These are phyloP conservation scores for Sturmia bella DNA, from an alignment of 2,888 invertebrate genomes.

Conservation along the genomic window DNA sequence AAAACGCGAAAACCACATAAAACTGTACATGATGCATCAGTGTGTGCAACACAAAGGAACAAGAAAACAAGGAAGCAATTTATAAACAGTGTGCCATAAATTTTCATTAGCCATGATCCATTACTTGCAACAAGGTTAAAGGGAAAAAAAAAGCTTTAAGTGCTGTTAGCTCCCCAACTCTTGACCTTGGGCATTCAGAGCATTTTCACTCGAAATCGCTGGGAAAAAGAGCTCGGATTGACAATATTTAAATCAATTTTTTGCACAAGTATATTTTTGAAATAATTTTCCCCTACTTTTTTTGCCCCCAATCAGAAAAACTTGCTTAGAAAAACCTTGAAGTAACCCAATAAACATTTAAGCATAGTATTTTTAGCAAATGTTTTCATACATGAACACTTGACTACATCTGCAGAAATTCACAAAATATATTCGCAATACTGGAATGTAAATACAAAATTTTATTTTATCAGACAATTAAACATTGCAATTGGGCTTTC, in stretches of 20 bases:
- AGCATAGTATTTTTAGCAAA: too few relatives aligned
- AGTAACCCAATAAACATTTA: constrained; percentile 31
- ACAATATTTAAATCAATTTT: constrained; percentile 63
- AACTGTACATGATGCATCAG: constrained; percentile 52
- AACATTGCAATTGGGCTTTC: too few relatives aligned
- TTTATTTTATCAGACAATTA: too few relatives aligned
- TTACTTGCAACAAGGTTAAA: constrained; percentile 30
- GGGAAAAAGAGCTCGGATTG: constrained; percentile 29
- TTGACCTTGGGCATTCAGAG: constrained; percentile 40
- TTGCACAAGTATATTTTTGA: neutral
- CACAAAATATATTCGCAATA: too few relatives aligned
- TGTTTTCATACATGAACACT: too few relatives aligned
- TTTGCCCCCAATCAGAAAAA: neutral
- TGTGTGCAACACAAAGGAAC: constrained; percentile 25
- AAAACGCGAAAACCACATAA: constrained; percentile 67
- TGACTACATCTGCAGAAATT: too few relatives aligned
- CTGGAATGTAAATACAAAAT: too few relatives aligned
- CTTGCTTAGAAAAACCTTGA: constrained; percentile 39
- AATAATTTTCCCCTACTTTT: constrained; percentile 12
- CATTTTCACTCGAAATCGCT: neutral
- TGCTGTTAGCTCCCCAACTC: neutral
- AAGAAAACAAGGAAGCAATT: constrained; percentile 28
- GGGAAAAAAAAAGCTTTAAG: constrained; percentile 7
- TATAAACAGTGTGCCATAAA: constrained; percentile 37
- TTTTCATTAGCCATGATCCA: constrained; percentile 39